A percentile compares a stretch with the other conserved stretches of the same genome.
These are phyloP conservation scores for Myotis yumanensis DNA, from an alignment of 2,113 vertebrate genomes.

Conservation along the genomic window DNA sequence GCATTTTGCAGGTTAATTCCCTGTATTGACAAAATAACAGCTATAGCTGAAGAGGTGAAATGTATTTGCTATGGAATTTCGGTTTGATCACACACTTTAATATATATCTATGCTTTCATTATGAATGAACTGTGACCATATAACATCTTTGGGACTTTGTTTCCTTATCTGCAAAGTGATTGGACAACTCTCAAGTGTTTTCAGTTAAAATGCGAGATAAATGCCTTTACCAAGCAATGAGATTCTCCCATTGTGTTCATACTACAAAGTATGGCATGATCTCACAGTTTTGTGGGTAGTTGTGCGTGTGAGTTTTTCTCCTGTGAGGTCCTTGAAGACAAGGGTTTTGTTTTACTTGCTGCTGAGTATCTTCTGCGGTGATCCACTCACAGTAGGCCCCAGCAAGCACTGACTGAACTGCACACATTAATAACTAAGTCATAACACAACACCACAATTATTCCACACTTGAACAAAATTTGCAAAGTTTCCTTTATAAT, in stretches of 20 bases:
- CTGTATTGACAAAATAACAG: not conserved
- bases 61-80: not conserved
- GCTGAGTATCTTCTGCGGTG: not conserved
- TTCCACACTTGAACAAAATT: not conserved
- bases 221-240: slow-evolving; percentile 9
- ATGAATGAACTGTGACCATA: not conserved
- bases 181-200: not conserved
- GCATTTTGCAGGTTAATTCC: slow-evolving; percentile 3
- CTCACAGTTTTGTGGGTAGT: not conserved
- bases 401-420: not conserved
- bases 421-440: not conserved
- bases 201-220: not conserved
- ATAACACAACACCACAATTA: not conserved
- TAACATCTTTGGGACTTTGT: not conserved
- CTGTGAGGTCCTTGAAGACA: not conserved
- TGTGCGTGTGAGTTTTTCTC: not conserved
- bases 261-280: not conserved
- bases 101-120: not conserved
- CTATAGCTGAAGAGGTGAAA: not conserved
- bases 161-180: not conserved
- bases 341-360: not conserved
- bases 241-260: not conserved
- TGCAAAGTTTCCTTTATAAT: not conserved
- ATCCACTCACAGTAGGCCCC: not conserved
- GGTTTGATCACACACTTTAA: not conserved